Evolutionary conservation across 2,888 invertebrate species (phyloP).

Genomic region (Cloeon dipterum): DNA sequence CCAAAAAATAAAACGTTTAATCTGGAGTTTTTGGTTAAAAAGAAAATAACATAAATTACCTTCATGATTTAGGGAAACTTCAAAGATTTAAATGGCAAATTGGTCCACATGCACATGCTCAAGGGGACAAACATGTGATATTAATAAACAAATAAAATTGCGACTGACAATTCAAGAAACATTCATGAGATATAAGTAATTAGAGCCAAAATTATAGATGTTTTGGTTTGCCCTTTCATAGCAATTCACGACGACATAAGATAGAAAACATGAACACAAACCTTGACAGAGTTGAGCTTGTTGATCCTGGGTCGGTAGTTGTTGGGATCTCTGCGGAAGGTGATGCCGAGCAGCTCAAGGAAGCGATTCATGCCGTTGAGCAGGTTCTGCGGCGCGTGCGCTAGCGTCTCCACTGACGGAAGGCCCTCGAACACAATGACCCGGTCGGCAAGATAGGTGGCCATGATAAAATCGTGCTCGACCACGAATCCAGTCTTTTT

Average conservation of each 20-base stretch:
- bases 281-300: conserved; percentile 88
- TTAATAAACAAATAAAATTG: too few relatives aligned
- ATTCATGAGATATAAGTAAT: too few relatives aligned
- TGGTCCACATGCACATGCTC: too few relatives aligned
- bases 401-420: conserved; percentile 72
- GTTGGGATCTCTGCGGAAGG: conserved; percentile 95
- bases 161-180: too few relatives aligned
- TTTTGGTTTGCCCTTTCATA: too few relatives aligned
- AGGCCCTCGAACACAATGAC: conserved; percentile 95
- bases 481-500: conserved; percentile 99
- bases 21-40: too few relatives aligned
- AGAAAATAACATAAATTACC: too few relatives aligned
- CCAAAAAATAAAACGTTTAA: too few relatives aligned
- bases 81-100: too few relatives aligned
- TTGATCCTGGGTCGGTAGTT: conserved; percentile 97
- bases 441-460: conserved; percentile 93
- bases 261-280: conserved; percentile 14
- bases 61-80: too few relatives aligned
- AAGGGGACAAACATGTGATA: too few relatives aligned
- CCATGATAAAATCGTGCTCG: conserved; percentile 99
- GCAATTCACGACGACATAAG: background rate
- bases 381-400: conserved; percentile 78
- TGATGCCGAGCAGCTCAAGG: conserved; percentile 84
- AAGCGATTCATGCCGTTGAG: conserved; percentile 97
- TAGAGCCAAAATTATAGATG: too few relatives aligned